Percentiles rank a stretch among this genome's conserved stretches.
Evolutionary conservation across 2,113 vertebrate species (phyloP).

Genomic region (Platysternon megacephalum): DNA sequence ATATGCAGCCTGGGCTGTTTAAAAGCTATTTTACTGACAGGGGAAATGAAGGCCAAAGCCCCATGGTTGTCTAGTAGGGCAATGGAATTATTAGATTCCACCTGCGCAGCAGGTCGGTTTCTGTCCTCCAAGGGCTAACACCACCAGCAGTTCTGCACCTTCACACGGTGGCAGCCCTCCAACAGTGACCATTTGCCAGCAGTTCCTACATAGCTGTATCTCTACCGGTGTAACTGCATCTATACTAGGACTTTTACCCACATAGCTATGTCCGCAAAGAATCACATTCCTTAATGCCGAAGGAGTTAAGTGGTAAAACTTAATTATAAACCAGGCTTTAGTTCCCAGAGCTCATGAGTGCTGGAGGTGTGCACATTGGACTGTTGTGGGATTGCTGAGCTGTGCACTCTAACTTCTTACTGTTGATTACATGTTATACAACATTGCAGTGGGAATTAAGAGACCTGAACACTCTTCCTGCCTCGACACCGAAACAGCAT

Average conservation of each 20-base stretch:
- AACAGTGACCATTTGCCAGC: neutral
- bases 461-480: neutral
- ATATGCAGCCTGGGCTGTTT: neutral
- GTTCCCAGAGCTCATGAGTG: neutral
- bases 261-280: neutral
- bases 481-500: neutral
- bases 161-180: neutral
- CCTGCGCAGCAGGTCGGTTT: neutral
- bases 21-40: slow-evolving; percentile 26
- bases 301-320: neutral
- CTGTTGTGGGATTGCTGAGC: neutral
- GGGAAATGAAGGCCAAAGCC: slow-evolving; percentile 15
- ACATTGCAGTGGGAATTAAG: neutral
- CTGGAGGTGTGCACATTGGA: neutral
- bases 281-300: neutral
- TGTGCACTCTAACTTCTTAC: neutral
- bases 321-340: neutral
- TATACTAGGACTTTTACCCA: neutral
- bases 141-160: neutral
- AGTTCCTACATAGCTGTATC: neutral
- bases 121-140: neutral
- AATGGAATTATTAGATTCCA: slow-evolving; percentile 26
- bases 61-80: neutral
- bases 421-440: neutral
- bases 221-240: neutral